Percentiles rank a stretch among this genome's conserved stretches.
These are phyloP conservation scores for Hyperopisus bebe DNA, from an alignment of 2,113 vertebrate genomes.

Conservation along the genomic window DNA sequence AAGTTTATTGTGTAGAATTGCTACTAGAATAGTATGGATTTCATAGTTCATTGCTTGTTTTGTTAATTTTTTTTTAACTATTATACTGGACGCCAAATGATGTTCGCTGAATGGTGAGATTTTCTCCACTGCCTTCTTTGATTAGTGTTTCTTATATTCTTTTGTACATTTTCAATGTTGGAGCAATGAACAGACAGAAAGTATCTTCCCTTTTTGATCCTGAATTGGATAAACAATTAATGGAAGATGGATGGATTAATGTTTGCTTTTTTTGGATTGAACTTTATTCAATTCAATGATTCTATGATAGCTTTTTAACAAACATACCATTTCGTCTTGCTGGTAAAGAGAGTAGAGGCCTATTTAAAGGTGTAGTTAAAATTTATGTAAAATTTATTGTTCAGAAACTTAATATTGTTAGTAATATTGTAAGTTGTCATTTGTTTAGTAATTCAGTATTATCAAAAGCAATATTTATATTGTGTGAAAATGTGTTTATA, in stretches of 20 bases:
- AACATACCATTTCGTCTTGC: neutral
- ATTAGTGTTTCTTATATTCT: neutral
- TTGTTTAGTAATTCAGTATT: neutral
- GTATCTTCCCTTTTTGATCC: neutral
- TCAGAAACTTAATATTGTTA: neutral
- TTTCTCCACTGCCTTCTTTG: neutral
- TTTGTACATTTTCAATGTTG: neutral
- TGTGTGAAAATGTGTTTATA: neutral
- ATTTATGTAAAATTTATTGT: neutral
- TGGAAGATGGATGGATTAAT: neutral
- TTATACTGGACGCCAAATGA: neutral
- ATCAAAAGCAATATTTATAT: neutral
- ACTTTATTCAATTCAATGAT: neutral
- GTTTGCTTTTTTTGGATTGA: neutral
- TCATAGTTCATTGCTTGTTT: neutral
- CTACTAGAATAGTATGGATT: neutral
- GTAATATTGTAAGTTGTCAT: too few species aligned
- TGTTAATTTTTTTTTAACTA: neutral
- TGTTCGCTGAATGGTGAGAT: neutral
- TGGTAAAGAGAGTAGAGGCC: neutral
- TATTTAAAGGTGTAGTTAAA: neutral
- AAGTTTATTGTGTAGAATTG: neutral
- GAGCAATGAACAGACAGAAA: neutral
- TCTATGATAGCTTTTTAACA: neutral
- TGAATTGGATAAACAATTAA: neutral